phyloP scores from a whole-genome alignment of 2,888 invertebrate species.

The Colostygia pectinataria region DNA sequence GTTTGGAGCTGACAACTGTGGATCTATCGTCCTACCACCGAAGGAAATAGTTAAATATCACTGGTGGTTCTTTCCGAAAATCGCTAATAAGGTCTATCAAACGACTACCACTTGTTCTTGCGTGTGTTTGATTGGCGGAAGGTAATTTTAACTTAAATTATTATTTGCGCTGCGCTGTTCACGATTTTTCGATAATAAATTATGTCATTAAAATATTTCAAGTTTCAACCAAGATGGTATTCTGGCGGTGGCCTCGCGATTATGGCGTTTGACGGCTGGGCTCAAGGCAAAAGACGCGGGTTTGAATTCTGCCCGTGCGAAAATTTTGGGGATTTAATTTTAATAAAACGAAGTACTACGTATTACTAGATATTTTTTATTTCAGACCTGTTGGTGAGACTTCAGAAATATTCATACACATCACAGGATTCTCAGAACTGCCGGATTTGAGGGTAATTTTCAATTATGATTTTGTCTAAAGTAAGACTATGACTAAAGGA shows the following conservation, averaged over 20 bases:
- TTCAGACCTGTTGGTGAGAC: slow-evolving; percentile 72
- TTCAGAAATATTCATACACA: slow-evolving; percentile 62
- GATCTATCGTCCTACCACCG: slow-evolving; percentile 63
- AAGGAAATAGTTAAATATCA: slow-evolving; percentile 66
- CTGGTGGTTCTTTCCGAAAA: slow-evolving; percentile 76
- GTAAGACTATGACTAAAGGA: no score
- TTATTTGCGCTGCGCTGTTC: no score
- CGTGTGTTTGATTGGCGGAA: slow-evolving; percentile 64
- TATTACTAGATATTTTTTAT: slow-evolving; percentile 2
- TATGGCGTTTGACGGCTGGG: no score
- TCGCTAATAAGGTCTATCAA: slow-evolving; percentile 60
- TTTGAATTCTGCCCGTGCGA: no score
- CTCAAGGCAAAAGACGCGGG: no score
- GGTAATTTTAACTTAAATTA: slow-evolving; percentile 45
- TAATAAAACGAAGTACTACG: no score
- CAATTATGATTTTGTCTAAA: neutral
- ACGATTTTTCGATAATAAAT: no score
- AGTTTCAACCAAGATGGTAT: no score
- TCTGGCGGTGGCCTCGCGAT: no score
- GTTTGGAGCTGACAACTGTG: slow-evolving; percentile 68
- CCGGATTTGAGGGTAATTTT: slow-evolving; percentile 65
- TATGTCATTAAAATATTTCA: neutral
- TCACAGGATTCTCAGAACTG: slow-evolving; percentile 69
- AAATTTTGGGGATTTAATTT: no score
- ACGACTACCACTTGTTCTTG: slow-evolving; percentile 69